Evolutionary conservation across 2,797 vertebrate genomes (phyloP), one percentile per base, ranked within the genome.

Genomic region (Liparis tanakae): DNA sequence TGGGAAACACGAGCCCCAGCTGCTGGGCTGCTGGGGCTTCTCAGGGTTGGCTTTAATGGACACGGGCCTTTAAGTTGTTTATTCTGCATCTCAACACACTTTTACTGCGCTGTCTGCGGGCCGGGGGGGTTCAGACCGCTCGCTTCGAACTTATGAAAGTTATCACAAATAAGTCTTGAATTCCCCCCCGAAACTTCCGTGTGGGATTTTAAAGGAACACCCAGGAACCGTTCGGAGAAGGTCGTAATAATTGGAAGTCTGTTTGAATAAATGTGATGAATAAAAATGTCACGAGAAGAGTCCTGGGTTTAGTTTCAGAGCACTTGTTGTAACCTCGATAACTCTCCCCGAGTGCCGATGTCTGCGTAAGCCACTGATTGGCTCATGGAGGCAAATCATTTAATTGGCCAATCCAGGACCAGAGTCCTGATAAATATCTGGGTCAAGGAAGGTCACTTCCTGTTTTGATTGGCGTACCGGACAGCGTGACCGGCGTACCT

Each of bases 21-120:
- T 89, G 85, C 68, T 83, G 41, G 43, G 68, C 66, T 48, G 78
- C 36, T 62, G 56, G 1, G 57, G 67, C 74, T 60, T 62, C 66
- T 30, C 39, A 20, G 65, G 61, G 56, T 78, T 83, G 62, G 58
- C 67, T 75, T 73, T 65, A 44, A 60, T 2, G 22, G 75, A 80
- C 72, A 44, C 4, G 51, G 67, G 65, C 58, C 74, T 85, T 87
- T 72, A 84, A 74, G 71, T 34, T 22, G 67, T 84, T 88, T 86
- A 74, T 39, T 73, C 71, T 85, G 71, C 61, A 61, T 56, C 70
- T 53, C 50, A 72, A 13, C 51, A 46, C 66, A 70, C 58, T 65
- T 85, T 80, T 36, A 78, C 50, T n/a, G 55, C 66, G 5, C 36
- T 12, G 72, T 58, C 34, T 65, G 43, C 57, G 60, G 39, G 51